These are phyloP conservation scores for Suillia variegata DNA, from an alignment of 2,888 invertebrate species.

Conservation along the genomic window DNA sequence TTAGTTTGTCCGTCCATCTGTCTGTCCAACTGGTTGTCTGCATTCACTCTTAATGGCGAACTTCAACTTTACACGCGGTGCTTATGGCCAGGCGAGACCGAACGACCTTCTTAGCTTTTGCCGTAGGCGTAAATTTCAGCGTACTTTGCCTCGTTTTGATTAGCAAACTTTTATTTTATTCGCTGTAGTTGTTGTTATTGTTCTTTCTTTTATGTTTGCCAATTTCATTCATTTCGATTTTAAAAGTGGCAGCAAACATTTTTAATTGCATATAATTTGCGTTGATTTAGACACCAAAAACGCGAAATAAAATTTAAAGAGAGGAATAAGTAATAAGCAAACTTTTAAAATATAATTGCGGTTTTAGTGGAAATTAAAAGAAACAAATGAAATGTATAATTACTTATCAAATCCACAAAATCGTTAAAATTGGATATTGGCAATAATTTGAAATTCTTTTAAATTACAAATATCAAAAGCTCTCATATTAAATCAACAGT, in stretches of 20 bases:
- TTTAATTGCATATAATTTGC: background rate
- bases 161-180: background rate
- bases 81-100: too few species aligned
- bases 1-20: background rate
- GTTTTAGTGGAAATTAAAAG: too few species aligned
- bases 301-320: too few species aligned
- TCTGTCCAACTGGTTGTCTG: slow-evolving; percentile 3
- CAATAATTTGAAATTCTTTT: too few species aligned
- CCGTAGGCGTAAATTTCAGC: background rate
- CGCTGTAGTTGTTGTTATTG: slow-evolving; percentile 5
- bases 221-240: slow-evolving; percentile 4
- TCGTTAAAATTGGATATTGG: too few species aligned
- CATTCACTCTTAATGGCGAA: slow-evolving; percentile 2
- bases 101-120: background rate
- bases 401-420: too few species aligned
- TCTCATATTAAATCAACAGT: too few species aligned
- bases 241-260: slow-evolving; percentile 1
- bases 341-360: too few species aligned
- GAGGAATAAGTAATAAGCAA: too few species aligned
- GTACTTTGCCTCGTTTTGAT: background rate
- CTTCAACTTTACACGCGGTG: too few species aligned
- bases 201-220: background rate
- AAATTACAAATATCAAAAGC: too few species aligned
- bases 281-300: background rate
- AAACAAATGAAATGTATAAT: too few species aligned